Evolutionary conservation across 2,888 invertebrate species (phyloP).

Genomic region (Drosophila macrospina): DNA sequence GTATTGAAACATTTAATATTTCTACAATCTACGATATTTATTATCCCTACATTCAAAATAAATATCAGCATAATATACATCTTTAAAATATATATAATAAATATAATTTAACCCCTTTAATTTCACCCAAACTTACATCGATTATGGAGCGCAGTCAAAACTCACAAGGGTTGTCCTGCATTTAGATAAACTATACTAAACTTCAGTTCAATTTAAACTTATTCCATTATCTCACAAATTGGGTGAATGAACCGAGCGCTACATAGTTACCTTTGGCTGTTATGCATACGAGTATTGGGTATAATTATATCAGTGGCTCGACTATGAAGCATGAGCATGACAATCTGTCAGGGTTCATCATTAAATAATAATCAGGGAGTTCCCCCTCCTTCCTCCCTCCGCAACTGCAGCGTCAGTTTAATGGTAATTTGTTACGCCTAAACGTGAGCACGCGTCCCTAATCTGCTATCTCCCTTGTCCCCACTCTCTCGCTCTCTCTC

Average conservation of each 20-base stretch:
- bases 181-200: constrained; percentile 19
- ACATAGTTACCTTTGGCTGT: constrained; percentile 18
- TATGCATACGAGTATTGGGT: constrained; percentile 24
- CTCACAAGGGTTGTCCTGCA: constrained; percentile 8
- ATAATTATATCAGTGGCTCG: constrained; percentile 57
- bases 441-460: constrained; percentile 81
- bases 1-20: no score
- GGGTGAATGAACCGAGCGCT: constrained; percentile 23
- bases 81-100: no score
- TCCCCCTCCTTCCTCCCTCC: constrained; percentile 4
- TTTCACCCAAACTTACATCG: neutral
- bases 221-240: constrained; percentile 33
- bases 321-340: constrained; percentile 43
- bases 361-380: constrained; percentile 78
- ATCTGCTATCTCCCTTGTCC: constrained; percentile 25
- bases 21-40: no score
- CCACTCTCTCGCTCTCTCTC: neutral
- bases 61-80: no score
- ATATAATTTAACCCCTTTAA: neutral
- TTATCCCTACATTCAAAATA: no score
- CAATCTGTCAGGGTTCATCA: constrained; percentile 69
- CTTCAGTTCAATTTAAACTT: constrained; percentile 38
- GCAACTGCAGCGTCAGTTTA: constrained; percentile 55
- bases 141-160: neutral
- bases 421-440: constrained; percentile 85